phyloP scores from a whole-genome alignment of 2,888 invertebrate species.

The Bruchidius siliquastri region DNA sequence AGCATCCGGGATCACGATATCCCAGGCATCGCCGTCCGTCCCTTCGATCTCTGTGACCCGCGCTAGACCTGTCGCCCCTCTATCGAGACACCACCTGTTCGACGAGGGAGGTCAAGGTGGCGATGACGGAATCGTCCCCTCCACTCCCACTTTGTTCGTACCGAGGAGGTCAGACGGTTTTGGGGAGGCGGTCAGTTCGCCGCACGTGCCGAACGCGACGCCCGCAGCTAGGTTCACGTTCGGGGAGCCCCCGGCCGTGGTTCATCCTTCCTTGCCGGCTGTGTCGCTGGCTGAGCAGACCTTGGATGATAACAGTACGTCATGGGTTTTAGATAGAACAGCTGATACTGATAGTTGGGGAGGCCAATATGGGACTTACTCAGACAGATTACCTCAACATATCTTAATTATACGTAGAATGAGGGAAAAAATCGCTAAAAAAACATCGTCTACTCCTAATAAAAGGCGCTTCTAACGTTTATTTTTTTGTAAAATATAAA shows the following conservation, averaged over 20 bases:
- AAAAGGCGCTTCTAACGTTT: too few species aligned
- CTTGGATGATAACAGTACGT: constrained; percentile 43
- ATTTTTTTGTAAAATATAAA: too few species aligned
- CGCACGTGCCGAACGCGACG: constrained; percentile 61
- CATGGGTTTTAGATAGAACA: too few species aligned
- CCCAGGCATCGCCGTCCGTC: constrained; percentile 41
- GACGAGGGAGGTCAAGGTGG: constrained; percentile 45
- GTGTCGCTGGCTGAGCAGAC: constrained; percentile 41
- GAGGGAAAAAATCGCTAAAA: too few species aligned
- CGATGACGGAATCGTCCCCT: constrained; percentile 78
- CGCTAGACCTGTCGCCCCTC: constrained; percentile 51
- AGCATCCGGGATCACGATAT: constrained; percentile 32
- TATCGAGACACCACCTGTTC: constrained; percentile 44
- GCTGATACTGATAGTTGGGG: too few species aligned
- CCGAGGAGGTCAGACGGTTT: constrained; percentile 81
- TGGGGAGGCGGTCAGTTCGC: constrained; percentile 89
- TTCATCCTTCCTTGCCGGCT: neutral
- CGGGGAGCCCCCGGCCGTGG: constrained; percentile 44
- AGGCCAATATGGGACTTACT: too few species aligned
- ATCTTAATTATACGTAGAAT: too few species aligned
- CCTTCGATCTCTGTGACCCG: constrained; percentile 48
- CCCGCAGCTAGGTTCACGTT: constrained; percentile 59
- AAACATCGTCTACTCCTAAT: too few species aligned
- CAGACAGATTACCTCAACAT: too few species aligned
- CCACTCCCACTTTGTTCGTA: constrained; percentile 81